A percentile compares a stretch with the other conserved stretches of the same genome.
phyloP scores from a whole-genome alignment of 1,140 invertebrate species.

The Sitobion miscanthi region DNA sequence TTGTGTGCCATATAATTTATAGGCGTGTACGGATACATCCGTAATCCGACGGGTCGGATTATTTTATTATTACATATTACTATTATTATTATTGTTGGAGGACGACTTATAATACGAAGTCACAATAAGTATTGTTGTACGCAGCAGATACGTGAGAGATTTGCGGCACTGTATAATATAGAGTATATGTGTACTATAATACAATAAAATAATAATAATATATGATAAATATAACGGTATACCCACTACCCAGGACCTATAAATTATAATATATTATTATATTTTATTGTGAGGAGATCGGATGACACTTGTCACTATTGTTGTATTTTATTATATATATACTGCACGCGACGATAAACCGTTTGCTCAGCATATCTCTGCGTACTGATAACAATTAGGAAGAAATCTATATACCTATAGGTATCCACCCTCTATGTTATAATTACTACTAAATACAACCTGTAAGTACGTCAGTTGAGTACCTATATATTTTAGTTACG shows the following conservation, averaged over 20 bases:
- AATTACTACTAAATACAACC: too few relatives aligned
- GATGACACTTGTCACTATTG: background rate
- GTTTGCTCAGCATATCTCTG: background rate
- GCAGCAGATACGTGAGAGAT: background rate
- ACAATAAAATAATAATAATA: background rate
- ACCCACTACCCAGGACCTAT: background rate
- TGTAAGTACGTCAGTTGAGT: too few relatives aligned
- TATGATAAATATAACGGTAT: background rate
- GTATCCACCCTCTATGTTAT: background rate
- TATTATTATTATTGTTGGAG: background rate
- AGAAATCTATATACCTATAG: background rate
- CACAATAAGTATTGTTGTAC: background rate
- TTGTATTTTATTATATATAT: background rate
- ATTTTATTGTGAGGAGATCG: background rate
- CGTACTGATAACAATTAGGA: background rate
- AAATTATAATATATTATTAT: background rate
- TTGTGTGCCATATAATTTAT: background rate
- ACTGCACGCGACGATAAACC: background rate
- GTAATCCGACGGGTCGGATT: background rate
- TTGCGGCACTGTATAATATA: background rate
- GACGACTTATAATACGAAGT: background rate
- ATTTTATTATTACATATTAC: background rate
- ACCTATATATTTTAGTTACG: too few relatives aligned
- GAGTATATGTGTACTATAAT: background rate
- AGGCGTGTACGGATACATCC: background rate